Base-by-base conservation (phyloP, 2,113 vertebrate species). In the Anhinga rufa region DNA sequence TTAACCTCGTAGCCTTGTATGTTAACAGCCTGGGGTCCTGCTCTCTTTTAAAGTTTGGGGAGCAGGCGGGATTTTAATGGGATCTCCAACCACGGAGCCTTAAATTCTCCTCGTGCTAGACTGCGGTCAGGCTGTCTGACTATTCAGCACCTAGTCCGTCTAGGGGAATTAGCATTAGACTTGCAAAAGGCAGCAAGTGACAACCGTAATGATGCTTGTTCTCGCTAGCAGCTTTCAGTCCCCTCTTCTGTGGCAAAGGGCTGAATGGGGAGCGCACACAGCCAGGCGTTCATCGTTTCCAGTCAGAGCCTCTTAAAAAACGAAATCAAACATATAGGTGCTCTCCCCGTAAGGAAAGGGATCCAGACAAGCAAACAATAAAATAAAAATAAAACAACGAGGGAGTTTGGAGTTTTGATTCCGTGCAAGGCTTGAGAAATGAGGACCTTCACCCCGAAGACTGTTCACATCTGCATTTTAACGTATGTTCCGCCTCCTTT, bases 171-270 rank as follows among this genome's bases (percentile, higher is more conserved):
- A 95, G 77, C 86, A 90, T 95, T 97, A 95, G 97, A 92, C 86
- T 95, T 93, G 97, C 94, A 84, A 97, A 97, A 92, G 90, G 92
- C 91, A 93, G 76, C 92, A 87, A 97, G 87, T 98, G 98, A 97
- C 97, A 97, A 97, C 91, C 49, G 76, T 93, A 94, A 93, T 75
- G 95, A 95, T 98, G 95, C 86, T 94, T 97, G 82, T 65, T 96
- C 87, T 96, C 84, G 75, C 94, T 96, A 46, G 49, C 14, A 52
- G 70, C 36, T 14, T 54, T 20, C 28, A 54, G 36, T 31, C 70
- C 70, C 28, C 28, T 40, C 10, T 54, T 22, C 49, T 9, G 6
- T 24, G 28, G 36, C 36, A 40, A 32, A 40, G 70, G 70, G 49
- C 70, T 72, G 69, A 77, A 42, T 72, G 76, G 81, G 78, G 96